Evolutionary conservation across 2,888 invertebrate species (phyloP).

Genomic region (Artemia sp.): DNA sequence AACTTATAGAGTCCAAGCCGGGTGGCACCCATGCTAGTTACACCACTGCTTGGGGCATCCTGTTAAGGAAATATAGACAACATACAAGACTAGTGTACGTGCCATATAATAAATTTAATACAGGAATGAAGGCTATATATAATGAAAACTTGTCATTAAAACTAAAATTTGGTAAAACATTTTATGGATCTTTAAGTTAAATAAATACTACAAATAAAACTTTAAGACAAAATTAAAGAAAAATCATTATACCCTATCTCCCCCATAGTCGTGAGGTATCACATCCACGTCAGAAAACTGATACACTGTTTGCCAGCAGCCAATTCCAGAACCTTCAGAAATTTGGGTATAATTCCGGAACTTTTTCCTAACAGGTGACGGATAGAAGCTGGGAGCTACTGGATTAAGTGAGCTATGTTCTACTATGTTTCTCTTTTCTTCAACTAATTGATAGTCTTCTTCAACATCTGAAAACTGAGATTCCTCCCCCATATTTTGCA

Average conservation of each 20-base stretch:
- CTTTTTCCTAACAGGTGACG: not conserved
- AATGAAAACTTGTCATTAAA: too few relatives aligned
- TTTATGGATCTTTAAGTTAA: too few relatives aligned
- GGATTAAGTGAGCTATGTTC: slow-evolving; percentile 4
- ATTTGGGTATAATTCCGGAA: not conserved
- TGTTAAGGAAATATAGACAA: too few relatives aligned
- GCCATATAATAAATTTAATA: too few relatives aligned
- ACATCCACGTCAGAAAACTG: slow-evolving; percentile 11
- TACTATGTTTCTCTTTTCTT: not conserved
- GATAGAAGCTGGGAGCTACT: slow-evolving; percentile 11
- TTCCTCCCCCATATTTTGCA: not conserved
- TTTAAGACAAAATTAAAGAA: too few relatives aligned
- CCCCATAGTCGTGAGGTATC: not conserved
- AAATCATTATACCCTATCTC: not conserved
- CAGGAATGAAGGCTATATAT: too few relatives aligned
- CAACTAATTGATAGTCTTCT: not conserved
- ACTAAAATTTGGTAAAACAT: too few relatives aligned
- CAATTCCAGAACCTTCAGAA: not conserved
- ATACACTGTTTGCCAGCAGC: not conserved
- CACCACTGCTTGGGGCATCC: too few relatives aligned
- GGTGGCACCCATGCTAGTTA: too few relatives aligned
- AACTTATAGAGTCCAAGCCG: too few relatives aligned
- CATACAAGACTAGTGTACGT: too few relatives aligned
- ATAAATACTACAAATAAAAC: too few relatives aligned
- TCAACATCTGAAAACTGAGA: slow-evolving; percentile 11